Evolutionary conservation across 2,113 vertebrate genomes (phyloP), one percentile per base, ranked within the genome.

Genomic region (Phaetusa simplex): DNA sequence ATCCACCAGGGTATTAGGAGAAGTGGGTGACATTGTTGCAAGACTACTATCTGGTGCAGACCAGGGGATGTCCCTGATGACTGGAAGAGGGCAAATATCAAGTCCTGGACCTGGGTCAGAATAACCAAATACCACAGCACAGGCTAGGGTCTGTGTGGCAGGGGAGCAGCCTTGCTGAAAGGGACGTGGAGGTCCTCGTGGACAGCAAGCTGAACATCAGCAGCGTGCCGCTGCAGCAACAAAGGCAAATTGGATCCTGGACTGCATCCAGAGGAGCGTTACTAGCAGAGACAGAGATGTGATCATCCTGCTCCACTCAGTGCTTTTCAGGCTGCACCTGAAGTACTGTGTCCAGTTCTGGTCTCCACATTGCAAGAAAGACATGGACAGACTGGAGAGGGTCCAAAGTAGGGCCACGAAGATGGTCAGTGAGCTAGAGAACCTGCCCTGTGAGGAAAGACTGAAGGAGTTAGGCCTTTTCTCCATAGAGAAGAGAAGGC

Each of bases 361-460:
- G 45, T 38, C 47, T 12, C 24, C 47, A 38, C 18, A 29, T 36
- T 71, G 50, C 24, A 38, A 21, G 24, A 70, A 27, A 70, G 9
- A 49, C 3, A 1, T 13, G 11, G 22, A 50, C 34, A 70, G 67
- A n/a, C 9, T 18, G 19, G 3, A 82, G 11, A 61, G 0, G 0
- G 22, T 43, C 36, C 32, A 67, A 32, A 78, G 42, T 32, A 47
- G 3, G 7, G 8, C 3, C 43, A 29, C 1, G 4, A 49, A 49
- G 40, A 30, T n/a, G n/a, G 34, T 47, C 22, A 73, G 5, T 34
- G 18, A 8, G 22, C 22, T 72, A 38, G 32, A 78, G 27, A 55
- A 10, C 22, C 45, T 32, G 18, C 1, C 3, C 8, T 38, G 1
- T 38, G 40, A 72, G 17, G 27, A 72, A 61, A 11, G 50, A 52